Evolutionary conservation across 1,140 invertebrate genomes (phyloP), one percentile per base, ranked within the genome.

Genomic region (Lepidotrigona ventralis): DNA sequence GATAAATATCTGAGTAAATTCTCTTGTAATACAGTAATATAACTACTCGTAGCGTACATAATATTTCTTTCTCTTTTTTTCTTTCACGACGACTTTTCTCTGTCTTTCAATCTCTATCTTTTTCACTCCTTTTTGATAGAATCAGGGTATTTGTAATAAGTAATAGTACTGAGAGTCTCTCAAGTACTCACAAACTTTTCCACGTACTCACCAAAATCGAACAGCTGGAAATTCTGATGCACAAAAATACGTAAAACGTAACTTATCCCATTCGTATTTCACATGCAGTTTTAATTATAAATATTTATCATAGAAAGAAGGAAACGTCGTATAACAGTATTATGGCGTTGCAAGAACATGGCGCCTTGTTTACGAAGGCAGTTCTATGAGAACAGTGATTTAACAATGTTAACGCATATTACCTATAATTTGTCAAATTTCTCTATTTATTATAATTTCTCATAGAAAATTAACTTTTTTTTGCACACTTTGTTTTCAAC

Each of bases 291-390:
- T 76, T 71, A 70, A 81, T 29, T 69, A 74, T 56, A 76, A 77
- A 71, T 60, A 83, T 84, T 86, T 86, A 83, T 72, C 63, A 56
- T 84, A 51, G 66, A 54, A 79, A 70, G 76, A 79, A 79, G 53
- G 71, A 75, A 84, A 86, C 53, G 72, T 86, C 85, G 85, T 78
- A 75, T 84, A 86, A 78, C 75, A 86, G 85, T 83, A 79, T 86
- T 79, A 86, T 86, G 85, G 85, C 85, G 85, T 86, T 84, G 54
- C 69, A 73, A 56, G 75, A 86, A 46, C 81, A 86, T 86, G 85
- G 85, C 85, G 85, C 54, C 81, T 82, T 85, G 75, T 85, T 85
- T 85, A 85, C 53, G 81, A 83, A 78, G 70, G 39, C 74, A 72
- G 26, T 73, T n/a, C 58, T 46, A 23, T n/a, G 66, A 81, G 46